Base-by-base conservation (phyloP, 2,888 invertebrate genomes). In the Dermolepida albohirtum region DNA sequence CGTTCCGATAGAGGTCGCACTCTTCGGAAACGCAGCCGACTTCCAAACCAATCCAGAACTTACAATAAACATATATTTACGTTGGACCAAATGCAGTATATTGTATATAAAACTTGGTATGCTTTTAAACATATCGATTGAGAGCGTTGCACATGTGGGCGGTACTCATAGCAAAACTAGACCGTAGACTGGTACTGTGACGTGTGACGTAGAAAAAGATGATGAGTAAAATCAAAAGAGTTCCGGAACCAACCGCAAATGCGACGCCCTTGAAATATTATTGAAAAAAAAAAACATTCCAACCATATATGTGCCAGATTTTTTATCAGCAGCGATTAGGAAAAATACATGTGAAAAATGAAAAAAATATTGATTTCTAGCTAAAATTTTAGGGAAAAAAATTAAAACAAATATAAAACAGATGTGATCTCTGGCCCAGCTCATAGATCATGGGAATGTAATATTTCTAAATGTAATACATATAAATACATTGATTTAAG, bases 251-350 rank as follows among this genome's bases (percentile, higher is more conserved):
- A 34, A 50, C 34, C 52, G 41, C 51, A 52, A 10, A 52, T 52
- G 41, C 47, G 49, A 29, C 51, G 47, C 59, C 27, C 59, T 55
- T 44, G 62, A 57, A 22, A 66, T 51, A 54, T 62, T 50, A 16
- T 65, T 41, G 80, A 80, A 83, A 22, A 22, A 22, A 84, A 81
- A 79, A 85, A 86, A 87, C 87, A 87, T 87, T 87, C 87, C 87
- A 87, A 87, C 86, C 87, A 85, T 86, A 84, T 86, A 87, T 86
- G 87, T 87, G 87, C 87, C 87, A 87, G 87, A 87, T 85, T 86
- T 86, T 87, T 86, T 86, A 83, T 83, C 82, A 81, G 80, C 81
- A 81, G 81, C 80, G 78, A 80, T 80, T 79, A 80, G 77, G 77
- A 75, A 77, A 77, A 69, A 62, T 62, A 47, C 47, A 65, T 72